A percentile compares a stretch with the other conserved stretches of the same genome.
Conservation (phyloP, 2,797 vertebrate species). For the Urophycis tenuis region DNA sequence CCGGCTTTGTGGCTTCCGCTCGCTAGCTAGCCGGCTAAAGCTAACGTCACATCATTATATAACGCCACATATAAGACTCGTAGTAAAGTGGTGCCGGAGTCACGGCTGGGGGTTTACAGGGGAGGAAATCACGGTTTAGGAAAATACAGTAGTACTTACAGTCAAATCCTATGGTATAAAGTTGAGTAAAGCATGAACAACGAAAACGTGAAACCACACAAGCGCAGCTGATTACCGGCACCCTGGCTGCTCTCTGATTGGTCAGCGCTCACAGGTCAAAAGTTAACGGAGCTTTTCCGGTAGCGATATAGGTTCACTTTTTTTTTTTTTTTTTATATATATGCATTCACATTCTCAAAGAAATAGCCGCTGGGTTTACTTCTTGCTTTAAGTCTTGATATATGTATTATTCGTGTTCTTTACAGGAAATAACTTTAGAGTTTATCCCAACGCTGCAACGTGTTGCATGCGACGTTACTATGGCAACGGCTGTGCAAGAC, state of each 20-base stretch:
- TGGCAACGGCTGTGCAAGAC: slow-evolving; percentile 30
- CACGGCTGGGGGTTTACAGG: no score
- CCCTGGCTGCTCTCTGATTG: slow-evolving; percentile 39
- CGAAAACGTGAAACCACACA: background rate
- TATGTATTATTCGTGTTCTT: background rate
- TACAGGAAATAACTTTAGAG: background rate
- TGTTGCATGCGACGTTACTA: slow-evolving; percentile 30
- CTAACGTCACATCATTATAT: slow-evolving; percentile 13
- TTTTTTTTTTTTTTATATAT: background rate
- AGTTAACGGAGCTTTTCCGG: slow-evolving; percentile 49
- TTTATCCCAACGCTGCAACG: background rate
- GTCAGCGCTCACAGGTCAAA: slow-evolving; percentile 47
- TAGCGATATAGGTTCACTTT: background rate
- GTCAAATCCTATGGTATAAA: background rate
- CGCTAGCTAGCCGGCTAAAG: slow-evolving; percentile 43
- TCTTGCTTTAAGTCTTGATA: background rate
- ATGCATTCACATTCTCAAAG: background rate
- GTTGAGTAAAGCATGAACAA: background rate
- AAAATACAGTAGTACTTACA: background rate
- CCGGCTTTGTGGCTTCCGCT: background rate
- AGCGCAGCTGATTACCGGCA: slow-evolving; percentile 34
- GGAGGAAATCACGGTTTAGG: no score
- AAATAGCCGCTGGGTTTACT: background rate
- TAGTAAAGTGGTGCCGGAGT: background rate
- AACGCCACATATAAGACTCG: background rate